phyloP scores from a whole-genome alignment of 2,888 invertebrate species.

The Bibio marci region DNA sequence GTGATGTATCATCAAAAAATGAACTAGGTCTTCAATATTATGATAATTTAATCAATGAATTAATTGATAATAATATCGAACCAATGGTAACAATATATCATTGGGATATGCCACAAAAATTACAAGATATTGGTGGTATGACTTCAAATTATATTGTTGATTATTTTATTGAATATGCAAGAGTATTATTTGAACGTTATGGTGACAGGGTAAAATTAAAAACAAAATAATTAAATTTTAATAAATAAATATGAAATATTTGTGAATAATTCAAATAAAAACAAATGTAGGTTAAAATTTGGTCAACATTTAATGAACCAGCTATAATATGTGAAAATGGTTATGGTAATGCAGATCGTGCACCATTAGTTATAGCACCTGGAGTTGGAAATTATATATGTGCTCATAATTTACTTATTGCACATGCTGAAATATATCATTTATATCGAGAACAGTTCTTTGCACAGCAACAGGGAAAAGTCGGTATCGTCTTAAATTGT shows the following conservation, averaged over 20 bases:
- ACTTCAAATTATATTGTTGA: conserved; percentile 27
- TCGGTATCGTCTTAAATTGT: conserved; percentile 18
- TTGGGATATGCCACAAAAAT: conserved; percentile 35
- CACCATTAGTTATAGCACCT: conserved; percentile 23
- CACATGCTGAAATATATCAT: conserved; percentile 35
- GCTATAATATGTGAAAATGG: conserved; percentile 27
- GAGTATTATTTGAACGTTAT: conserved; percentile 16
- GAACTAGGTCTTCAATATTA: conserved; percentile 45
- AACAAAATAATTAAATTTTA: no score
- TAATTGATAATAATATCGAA: conserved; percentile 38
- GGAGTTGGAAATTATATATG: conserved; percentile 34
- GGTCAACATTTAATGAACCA: conserved; percentile 43
- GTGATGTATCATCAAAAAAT: conserved; percentile 35
- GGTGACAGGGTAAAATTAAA: conserved; percentile 10
- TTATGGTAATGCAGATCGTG: conserved; percentile 28
- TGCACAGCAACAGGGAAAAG: conserved; percentile 17
- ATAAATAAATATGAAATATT: no score
- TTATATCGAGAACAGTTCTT: conserved; percentile 17
- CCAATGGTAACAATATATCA: conserved; percentile 42
- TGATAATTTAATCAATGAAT: conserved; percentile 41
- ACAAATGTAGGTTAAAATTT: conserved; percentile 28
- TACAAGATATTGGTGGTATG: conserved; percentile 38
- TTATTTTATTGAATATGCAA: conserved; percentile 34
- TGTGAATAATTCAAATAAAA: no score
- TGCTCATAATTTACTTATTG: conserved; percentile 30